Percentiles rank a stretch among this genome's conserved stretches.
phyloP scores from a whole-genome alignment of 2,888 invertebrate species.

The Sphaerophoria taeniata region DNA sequence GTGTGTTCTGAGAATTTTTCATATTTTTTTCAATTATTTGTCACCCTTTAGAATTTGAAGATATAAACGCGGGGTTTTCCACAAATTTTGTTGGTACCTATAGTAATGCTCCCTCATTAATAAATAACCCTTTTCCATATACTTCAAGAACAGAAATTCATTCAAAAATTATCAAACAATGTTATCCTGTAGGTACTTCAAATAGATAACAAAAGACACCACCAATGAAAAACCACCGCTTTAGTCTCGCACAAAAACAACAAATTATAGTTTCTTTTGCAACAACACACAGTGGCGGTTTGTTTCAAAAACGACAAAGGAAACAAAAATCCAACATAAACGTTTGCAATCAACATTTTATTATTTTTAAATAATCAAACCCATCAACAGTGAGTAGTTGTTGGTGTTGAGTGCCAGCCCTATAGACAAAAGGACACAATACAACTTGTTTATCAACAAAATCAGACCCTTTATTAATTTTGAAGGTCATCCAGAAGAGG shows the following conservation, averaged over 20 bases:
- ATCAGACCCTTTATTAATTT: conserved; percentile 36
- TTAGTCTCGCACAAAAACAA: conserved; percentile 30
- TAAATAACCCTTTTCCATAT: too few species aligned
- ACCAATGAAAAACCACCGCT: too few species aligned
- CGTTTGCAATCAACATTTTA: conserved; percentile 26
- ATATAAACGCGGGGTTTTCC: too few species aligned
- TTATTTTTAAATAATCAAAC: conserved; percentile 23
- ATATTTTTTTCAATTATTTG: too few species aligned
- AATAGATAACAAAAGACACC: too few species aligned
- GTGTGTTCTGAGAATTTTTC: too few species aligned
- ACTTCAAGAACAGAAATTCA: too few species aligned
- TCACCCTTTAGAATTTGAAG: too few species aligned
- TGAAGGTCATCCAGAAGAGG: conserved; percentile 32
- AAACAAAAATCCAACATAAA: conserved; percentile 9
- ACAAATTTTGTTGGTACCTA: too few species aligned
- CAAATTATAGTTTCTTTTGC: conserved; percentile 17
- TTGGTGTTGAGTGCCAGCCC: conserved; percentile 41
- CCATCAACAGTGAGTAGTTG: conserved; percentile 11
- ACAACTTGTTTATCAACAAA: conserved; percentile 61
- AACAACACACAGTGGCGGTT: conserved; percentile 51
- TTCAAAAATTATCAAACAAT: too few species aligned
- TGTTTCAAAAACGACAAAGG: conserved; percentile 33
- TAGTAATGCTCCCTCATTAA: too few species aligned
- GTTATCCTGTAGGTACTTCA: too few species aligned
- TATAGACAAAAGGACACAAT: conserved; percentile 58